Base-by-base conservation (phyloP, 2,113 vertebrate species). In the Synchiropus splendidus region DNA sequence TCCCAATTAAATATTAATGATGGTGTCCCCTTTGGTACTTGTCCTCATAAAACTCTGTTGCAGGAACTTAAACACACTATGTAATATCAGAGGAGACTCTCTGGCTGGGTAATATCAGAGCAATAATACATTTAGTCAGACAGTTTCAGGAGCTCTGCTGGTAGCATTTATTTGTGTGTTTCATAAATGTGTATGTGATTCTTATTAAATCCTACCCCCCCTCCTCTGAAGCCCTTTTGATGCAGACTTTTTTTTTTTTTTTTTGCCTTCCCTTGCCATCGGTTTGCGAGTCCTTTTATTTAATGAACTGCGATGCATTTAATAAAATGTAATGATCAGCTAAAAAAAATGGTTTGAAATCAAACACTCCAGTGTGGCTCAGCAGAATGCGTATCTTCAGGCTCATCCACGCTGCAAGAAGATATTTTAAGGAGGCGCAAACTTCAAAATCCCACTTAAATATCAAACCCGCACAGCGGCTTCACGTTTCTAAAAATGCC, bases 1-100 rank as follows among this genome's bases (percentile, higher is more conserved):
- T 76, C 44, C 41, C 78, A 61, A 83, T 83, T 83, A 82, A 84
- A 83, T 85, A 86, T 83, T 85, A 82, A 84, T 77, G 70, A 61
- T 45, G 50, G 45, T 44, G 58, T 48, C 50, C 71, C 51, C 39
- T 32, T 58, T 58, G 36, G 57, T 62, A 49, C 18, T 18, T 16
- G 55, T 49, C 50, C 75, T 62, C 67, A 9, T 11, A 57, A 46
- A 68, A 74, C 36, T 16, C 4, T 27, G 21, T 27, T 27, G 21
- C 21, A 27, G 16, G 18, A 11, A 61, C 31, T 6, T 45, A 39
- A 39, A 40, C 42, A 51, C 36, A 41, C 36, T 18, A 17, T 48
- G 46, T 40, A 45, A 58, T 56, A 59, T 57, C 40, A 40, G 42
- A 54, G 36, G n/a, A 18, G 42, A 57, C 65, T 16, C 9, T 47